phyloP scores from a whole-genome alignment of 2,888 invertebrate species.

The Rotaria macrura region DNA sequence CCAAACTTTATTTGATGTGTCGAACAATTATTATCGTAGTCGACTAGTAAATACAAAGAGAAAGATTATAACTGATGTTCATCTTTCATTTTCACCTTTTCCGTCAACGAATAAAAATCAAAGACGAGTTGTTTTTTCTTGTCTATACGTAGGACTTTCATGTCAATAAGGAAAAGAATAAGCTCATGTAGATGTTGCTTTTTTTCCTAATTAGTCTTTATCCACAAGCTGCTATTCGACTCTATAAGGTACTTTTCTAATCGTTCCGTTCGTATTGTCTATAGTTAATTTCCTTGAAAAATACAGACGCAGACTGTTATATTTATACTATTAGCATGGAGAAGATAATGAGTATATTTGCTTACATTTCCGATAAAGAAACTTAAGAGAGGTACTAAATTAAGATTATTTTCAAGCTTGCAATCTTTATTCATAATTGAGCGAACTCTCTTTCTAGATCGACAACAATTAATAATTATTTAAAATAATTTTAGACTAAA shows the following conservation, averaged over 20 bases:
- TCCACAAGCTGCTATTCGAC: background rate
- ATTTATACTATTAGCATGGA: too few species aligned
- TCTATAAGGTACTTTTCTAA: background rate
- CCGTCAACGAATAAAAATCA: background rate
- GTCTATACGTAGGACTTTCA: background rate
- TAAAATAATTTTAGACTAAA: background rate
- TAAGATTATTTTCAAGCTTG: too few species aligned
- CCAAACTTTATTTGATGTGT: background rate
- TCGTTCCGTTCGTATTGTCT: background rate
- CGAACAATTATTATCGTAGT: background rate
- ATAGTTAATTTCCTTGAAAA: background rate
- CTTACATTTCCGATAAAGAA: too few species aligned
- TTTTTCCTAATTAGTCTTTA: background rate
- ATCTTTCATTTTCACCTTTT: background rate
- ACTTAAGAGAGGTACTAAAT: too few species aligned
- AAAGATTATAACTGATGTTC: background rate
- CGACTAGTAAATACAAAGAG: background rate
- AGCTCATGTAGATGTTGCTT: background rate
- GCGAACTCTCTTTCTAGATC: background rate
- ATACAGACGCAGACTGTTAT: too few species aligned
- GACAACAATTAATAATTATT: background rate
- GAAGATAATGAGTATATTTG: too few species aligned
- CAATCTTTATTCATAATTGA: too few species aligned
- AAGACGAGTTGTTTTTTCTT: background rate
- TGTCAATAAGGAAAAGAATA: background rate